Evolutionary conservation across 2,888 invertebrate genomes (phyloP).

Genomic region (Chesias legatella): DNA sequence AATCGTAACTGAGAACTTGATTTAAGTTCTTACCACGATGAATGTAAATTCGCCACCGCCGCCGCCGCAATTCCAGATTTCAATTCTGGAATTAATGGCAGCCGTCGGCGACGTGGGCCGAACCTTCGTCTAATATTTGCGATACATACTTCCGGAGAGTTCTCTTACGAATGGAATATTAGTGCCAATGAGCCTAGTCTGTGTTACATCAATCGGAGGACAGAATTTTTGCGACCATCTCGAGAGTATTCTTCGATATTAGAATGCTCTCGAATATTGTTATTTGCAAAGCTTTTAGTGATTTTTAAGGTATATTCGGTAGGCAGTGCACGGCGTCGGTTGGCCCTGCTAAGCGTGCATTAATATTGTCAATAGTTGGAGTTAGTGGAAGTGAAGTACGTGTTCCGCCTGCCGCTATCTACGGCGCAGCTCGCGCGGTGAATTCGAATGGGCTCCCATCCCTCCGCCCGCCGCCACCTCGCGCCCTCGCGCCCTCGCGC

Average conservation of each 20-base stretch:
- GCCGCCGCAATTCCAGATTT: conserved; percentile 77
- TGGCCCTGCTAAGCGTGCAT: conserved; percentile 77
- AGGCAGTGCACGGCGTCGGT: conserved; percentile 65
- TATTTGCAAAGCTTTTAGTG: conserved; percentile 15
- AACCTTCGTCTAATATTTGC: conserved; percentile 77
- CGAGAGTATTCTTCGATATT: not conserved
- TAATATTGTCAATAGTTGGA: conserved; percentile 81
- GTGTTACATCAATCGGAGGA: conserved; percentile 29
- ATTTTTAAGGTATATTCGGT: conserved; percentile 52
- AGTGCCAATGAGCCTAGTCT: conserved; percentile 53
- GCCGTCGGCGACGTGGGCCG: conserved; percentile 62
- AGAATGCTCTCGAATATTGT: too few species aligned
- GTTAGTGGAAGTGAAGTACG: conserved; percentile 80
- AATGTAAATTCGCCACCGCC: conserved; percentile 77
- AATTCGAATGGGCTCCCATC: conserved; percentile 69
- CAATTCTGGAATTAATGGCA: conserved; percentile 80
- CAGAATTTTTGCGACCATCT: conserved; percentile 20
- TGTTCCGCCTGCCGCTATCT: conserved; percentile 80
- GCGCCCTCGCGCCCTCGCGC: conserved; percentile 47
- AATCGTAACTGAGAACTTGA: conserved; percentile 80
- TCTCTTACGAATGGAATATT: conserved; percentile 75
- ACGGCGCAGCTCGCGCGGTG: conserved; percentile 75
- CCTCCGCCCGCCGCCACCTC: conserved; percentile 29
- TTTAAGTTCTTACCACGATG: conserved; percentile 81
- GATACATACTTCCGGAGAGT: conserved; percentile 76